Evolutionary conservation across 2,113 vertebrate genomes (phyloP), one percentile per base, ranked within the genome.

Genomic region (Colistium nudipinnis): DNA sequence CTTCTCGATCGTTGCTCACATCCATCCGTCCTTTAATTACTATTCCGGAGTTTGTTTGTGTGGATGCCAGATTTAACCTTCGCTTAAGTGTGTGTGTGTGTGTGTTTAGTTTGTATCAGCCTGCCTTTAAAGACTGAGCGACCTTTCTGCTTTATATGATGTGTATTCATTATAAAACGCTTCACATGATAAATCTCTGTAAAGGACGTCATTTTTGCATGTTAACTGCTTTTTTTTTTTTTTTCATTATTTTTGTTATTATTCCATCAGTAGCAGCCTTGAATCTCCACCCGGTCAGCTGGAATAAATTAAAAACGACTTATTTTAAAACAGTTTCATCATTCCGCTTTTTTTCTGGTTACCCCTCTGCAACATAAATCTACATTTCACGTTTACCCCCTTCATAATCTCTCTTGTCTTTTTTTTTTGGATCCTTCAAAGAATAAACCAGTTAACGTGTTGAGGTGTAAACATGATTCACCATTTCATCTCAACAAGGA

Each of bases 1-100:
- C 70, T 76, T n/a, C 48, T 49, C 73, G 62, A 30, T 41, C 62
- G 38, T 27, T 22, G 27, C 45, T 76, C 47, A 44, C 22, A 48
- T 53, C 30, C 33, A 24, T 17, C 33, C n/a, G 14, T 12, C 28
- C 17, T 24, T 7, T 35, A 24, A 51, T 65, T 53, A 11, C 3
- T 20, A 41, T 47, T 53, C 22, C 20, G 14, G 6, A 35, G 54
- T 44, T 59, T 47, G 59, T 69, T 62, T 74, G 60, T 61, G 45
- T 28, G 19, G 47, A 17, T 48, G 67, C 54, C 8, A n/a, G 30
- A 38, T 78, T 25, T 5, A 55, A 60, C 52, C 41, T 63, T 76
- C 57, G 16, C 19, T n/a, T 6, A 43, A 69, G 13, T 56, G 35
- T 39, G 17, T 61, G 24, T 55, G 25, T 5, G 10, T 6, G 1